Evolutionary conservation across 2,888 invertebrate genomes (phyloP).

Genomic region (Sisyra nigra): DNA sequence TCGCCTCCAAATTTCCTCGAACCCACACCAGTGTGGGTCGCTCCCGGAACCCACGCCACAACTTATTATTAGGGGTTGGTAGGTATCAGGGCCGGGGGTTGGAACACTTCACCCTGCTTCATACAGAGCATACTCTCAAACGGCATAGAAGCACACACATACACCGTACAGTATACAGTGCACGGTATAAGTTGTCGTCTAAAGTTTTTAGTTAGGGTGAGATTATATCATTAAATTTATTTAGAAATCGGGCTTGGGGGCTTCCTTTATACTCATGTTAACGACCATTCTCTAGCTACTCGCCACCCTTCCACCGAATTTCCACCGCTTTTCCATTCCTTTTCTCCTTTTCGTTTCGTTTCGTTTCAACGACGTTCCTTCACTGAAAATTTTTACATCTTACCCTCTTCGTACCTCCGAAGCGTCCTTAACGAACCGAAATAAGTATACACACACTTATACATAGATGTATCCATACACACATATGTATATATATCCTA

Average conservation of each 20-base stretch:
- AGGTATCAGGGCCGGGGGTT: too few relatives aligned
- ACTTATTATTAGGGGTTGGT: too few relatives aligned
- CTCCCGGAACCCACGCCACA: too few relatives aligned
- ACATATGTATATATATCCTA: background rate
- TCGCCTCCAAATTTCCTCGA: background rate
- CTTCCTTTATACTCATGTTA: too few relatives aligned
- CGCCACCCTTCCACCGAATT: background rate
- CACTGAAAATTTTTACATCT: background rate
- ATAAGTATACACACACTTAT: too few relatives aligned
- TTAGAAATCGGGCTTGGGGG: conserved; percentile 5
- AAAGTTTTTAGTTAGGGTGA: conserved; percentile 6
- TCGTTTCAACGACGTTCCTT: background rate
- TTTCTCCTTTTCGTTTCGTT: background rate
- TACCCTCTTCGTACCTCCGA: background rate
- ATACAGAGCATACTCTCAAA: background rate
- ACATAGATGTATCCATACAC: background rate
- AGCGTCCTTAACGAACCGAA: too few relatives aligned
- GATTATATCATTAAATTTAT: conserved; percentile 8
- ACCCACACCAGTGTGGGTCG: too few relatives aligned
- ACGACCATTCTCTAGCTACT: background rate
- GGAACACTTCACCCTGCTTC: too few relatives aligned
- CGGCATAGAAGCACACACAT: conserved; percentile 1
- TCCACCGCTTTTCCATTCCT: background rate
- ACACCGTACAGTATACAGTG: background rate
- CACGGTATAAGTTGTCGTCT: conserved; percentile 3